Conservation (phyloP, 2,888 invertebrate species). For the Acronicta aceris region DNA sequence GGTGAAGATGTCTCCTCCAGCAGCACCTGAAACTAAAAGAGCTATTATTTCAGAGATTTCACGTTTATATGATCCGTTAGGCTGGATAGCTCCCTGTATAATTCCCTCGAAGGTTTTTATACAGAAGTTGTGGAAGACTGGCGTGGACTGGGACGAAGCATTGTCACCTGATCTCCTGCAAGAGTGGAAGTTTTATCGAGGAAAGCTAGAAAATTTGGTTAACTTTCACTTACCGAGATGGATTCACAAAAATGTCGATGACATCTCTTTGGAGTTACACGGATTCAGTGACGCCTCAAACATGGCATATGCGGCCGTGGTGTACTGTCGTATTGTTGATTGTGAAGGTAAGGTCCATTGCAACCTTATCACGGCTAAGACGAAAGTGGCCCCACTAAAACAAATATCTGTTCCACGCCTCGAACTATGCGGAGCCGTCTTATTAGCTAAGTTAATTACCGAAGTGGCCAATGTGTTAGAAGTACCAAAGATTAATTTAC, state of each 20-base stretch:
- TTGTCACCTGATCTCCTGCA: constrained; percentile 1
- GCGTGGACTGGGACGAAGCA: too few species aligned
- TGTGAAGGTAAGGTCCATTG: background rate
- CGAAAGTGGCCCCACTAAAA: background rate
- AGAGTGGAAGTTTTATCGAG: constrained; percentile 1
- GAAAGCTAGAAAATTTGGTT: background rate
- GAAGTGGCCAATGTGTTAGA: constrained; percentile 1
- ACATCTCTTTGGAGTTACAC: background rate
- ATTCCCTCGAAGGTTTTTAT: too few species aligned
- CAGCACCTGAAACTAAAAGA: too few species aligned
- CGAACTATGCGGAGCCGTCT: background rate
- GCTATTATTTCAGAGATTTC: too few species aligned
- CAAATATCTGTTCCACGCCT: background rate
- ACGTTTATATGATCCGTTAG: too few species aligned
- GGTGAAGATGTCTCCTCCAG: too few species aligned
- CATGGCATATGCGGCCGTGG: background rate
- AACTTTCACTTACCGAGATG: constrained; percentile 3
- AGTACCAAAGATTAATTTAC: background rate
- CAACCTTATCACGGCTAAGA: background rate
- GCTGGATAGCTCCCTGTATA: too few species aligned
- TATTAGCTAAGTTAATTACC: background rate
- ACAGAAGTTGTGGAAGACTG: too few species aligned
- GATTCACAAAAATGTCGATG: background rate
- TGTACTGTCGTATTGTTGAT: background rate
- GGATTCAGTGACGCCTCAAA: background rate